Conservation (phyloP, 2,113 vertebrate species). For the Oryzias curvinotus region DNA sequence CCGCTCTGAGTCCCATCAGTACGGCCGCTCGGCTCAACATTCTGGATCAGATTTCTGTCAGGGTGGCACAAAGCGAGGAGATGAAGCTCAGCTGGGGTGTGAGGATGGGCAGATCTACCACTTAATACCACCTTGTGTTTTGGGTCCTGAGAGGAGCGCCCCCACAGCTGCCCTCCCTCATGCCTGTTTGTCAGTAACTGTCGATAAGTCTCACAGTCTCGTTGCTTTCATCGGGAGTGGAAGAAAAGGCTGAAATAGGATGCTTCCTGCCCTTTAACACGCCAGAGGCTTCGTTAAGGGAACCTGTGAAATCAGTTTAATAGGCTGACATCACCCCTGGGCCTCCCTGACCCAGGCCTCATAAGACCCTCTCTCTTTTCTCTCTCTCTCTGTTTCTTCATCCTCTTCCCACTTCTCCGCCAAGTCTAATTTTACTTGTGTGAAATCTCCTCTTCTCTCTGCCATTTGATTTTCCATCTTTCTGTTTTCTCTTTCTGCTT, state of each 20-base stretch:
- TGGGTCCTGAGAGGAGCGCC: constrained; percentile 72
- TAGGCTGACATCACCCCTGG: constrained; percentile 79
- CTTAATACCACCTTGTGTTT: constrained; percentile 70
- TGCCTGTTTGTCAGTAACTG: constrained; percentile 75
- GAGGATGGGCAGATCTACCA: constrained; percentile 50
- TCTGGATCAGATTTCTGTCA: constrained; percentile 48
- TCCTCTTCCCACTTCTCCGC: constrained; percentile 22
- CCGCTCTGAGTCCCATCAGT: constrained; percentile 18
- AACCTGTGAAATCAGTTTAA: constrained; percentile 82
- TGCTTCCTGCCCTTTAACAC: constrained; percentile 81
- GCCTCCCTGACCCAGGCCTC: constrained; percentile 68
- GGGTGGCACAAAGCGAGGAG: constrained; percentile 1
- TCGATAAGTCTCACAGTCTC: constrained; percentile 68
- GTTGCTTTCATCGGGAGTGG: constrained; percentile 53
- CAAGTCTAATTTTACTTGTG: constrained; percentile 16
- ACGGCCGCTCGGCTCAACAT: constrained; percentile 14
- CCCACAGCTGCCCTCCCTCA: constrained; percentile 77
- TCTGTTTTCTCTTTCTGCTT: background rate
- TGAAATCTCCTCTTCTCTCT: constrained; percentile 19
- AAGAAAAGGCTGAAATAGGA: constrained; percentile 70
- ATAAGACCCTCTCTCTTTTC: constrained; percentile 51
- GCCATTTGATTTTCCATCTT: constrained; percentile 11
- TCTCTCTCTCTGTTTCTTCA: constrained; percentile 33
- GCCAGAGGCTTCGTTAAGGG: constrained; percentile 78
- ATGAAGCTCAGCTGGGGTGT: constrained; percentile 37